Conservation (phyloP, 2,888 invertebrate genomes). For the Perizoma affinitatum region DNA sequence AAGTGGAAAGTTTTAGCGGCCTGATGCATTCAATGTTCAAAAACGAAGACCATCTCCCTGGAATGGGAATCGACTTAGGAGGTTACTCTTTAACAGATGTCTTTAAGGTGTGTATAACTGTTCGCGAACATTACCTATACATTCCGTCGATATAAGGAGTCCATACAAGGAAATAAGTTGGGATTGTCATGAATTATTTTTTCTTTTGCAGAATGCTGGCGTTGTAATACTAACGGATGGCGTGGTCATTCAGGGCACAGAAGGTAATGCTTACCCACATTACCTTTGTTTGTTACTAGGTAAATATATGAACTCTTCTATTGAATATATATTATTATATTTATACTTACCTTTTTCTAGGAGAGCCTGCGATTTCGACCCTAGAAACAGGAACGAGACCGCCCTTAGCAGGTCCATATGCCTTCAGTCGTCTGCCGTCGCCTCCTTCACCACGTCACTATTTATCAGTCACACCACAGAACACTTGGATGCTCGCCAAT, state of each 20-base stretch:
- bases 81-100: constrained; percentile 69
- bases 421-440: constrained; percentile 93
- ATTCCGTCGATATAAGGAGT: too few relatives aligned
- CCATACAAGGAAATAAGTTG: too few relatives aligned
- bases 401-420: constrained; percentile 94
- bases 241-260: constrained; percentile 84
- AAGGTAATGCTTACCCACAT: constrained; percentile 77
- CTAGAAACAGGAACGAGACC: constrained; percentile 87
- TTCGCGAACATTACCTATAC: too few relatives aligned
- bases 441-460: constrained; percentile 92
- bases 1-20: constrained; percentile 77
- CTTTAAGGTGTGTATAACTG: constrained; percentile 56
- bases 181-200: neutral
- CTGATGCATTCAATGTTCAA: constrained; percentile 70
- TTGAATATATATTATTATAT: too few relatives aligned
- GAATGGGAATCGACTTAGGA: constrained; percentile 69
- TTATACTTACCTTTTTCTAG: constrained; percentile 20
- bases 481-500: constrained; percentile 94
- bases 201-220: constrained; percentile 87
- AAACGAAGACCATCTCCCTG: constrained; percentile 70
- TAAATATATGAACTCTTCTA: too few relatives aligned
- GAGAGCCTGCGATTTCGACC: constrained; percentile 38
- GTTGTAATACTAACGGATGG: constrained; percentile 91
- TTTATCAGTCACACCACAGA: constrained; percentile 87
- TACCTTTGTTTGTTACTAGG: too few relatives aligned